Conservation (phyloP, 1,140 invertebrate genomes). For the Cyphomyrmex costatus region DNA sequence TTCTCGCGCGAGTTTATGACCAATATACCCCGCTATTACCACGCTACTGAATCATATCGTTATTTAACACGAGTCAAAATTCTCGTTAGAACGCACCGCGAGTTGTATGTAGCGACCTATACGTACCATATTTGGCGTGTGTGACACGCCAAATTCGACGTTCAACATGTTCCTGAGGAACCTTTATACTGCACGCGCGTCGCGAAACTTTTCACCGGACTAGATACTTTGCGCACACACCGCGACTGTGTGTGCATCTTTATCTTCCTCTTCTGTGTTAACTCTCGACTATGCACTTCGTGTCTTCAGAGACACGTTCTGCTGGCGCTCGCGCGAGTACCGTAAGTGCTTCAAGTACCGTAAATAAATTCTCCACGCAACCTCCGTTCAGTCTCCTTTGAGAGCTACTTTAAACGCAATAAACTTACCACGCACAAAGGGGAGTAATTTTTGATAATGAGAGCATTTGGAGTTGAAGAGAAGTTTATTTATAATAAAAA, state of each 20-base stretch:
- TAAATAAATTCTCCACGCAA: constrained; percentile 53
- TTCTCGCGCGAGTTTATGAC: constrained; percentile 12
- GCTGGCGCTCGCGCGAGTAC: neutral
- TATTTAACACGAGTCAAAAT: constrained; percentile 60
- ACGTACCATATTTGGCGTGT: neutral
- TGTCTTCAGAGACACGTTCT: constrained; percentile 16
- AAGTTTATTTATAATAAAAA: neutral
- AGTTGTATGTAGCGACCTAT: neutral
- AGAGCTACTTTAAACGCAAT: constrained; percentile 47
- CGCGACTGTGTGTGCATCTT: constrained; percentile 21
- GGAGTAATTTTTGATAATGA: constrained; percentile 57
- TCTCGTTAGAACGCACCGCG: constrained; percentile 46
- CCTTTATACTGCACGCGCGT: neutral
- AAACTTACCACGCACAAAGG: constrained; percentile 30
- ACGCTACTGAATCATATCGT: constrained; percentile 42
- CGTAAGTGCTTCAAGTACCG: constrained; percentile 47
- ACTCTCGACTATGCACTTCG: constrained; percentile 50
- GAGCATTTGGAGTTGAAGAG: neutral
- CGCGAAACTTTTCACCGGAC: constrained; percentile 19
- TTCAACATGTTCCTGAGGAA: constrained; percentile 1
- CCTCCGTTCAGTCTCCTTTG: constrained; percentile 8
- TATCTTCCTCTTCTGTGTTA: constrained; percentile 26
- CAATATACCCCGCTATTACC: constrained; percentile 23
- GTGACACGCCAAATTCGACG: constrained; percentile 32
- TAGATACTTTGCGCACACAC: neutral